Base-by-base conservation (phyloP, 2,113 vertebrate species). In the Cephalopterus ornatus region DNA sequence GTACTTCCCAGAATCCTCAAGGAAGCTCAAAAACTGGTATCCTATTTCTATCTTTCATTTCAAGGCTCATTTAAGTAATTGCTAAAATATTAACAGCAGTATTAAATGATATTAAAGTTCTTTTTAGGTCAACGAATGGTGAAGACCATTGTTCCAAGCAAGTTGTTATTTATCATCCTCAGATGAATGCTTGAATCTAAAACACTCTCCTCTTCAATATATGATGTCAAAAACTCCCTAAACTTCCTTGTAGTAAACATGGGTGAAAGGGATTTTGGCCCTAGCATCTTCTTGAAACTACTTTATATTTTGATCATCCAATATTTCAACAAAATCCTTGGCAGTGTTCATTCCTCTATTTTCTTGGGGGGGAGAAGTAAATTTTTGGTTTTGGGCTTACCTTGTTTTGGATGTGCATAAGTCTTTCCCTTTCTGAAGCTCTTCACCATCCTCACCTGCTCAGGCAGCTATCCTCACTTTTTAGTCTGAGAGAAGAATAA, bases 51-150 rank as follows among this genome's bases (percentile, higher is more conserved):
- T 11, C 73, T 84, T 84, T 89, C 63, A 71, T 92, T 94, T 91
- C 89, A 91, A 92, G 50, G 59, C 26, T 94, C 68, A 71, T 92
- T 91, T 80, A 91, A 90, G 80, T 86, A 95, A 94, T 84, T 77
- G 55, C 65, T 89, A 72, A 80, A 86, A 86, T 94, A 80, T 74
- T 92, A 94, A 74, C 76, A 94, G 33, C 10, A 67, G 55, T 66
- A 63, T 82, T 85, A 90, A 93, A 92, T 59, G 67, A 41, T 88
- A 63, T 70, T 53, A 44, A 53, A 93, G 52, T 55, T 89, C 68
- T 85, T 94, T 94, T 83, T 80, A 95, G 88, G 78, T 90, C 72
- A 92, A 53, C 5, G 32, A 70, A 75, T 73, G 41, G 14, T 58
- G 50, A 91, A 83, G 28, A 68, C 15, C 41, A 70, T 53, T 33